Base-by-base conservation (phyloP, 1,140 invertebrate genomes). In the Portunus trituberculatus region DNA sequence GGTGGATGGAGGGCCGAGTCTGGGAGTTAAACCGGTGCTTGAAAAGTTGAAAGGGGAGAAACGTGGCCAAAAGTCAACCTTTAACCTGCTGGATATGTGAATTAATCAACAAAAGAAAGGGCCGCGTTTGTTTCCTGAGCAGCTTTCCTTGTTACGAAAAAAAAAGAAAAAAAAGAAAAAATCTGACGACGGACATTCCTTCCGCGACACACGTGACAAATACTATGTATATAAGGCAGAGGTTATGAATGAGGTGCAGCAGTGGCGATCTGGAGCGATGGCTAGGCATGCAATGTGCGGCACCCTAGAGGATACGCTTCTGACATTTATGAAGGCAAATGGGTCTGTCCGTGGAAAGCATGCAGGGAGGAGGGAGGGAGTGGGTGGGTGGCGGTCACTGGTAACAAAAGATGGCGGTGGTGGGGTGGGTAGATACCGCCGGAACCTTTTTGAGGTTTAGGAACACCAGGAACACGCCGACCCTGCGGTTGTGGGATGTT, bases 261-360 rank as follows among this genome's bases (percentile, higher is more conserved):
- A 76, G 67, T 2, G 20, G 67, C 20, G 6, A 76, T 7, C 12
- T 7, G 67, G 67, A 76, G 67, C 67, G 12, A 76, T n/a, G 20
- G 67, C 20, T 76, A 2, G 0, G 20, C 67, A 76, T 1, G 3
- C 67, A 25, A 76, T 25, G n/a, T n/a, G 20, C n/a, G 67, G 25
- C 67, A 1, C 89, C n/a, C 8, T n/a, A 29, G 12, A 45, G 46
- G 52, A 91, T 20, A n/a, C 89, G 46, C 32, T 4, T 91, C 89
- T 91, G 89, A 52, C 45, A 52, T 91, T 91, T 52, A 91, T 91
- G 39, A 52, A 91, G 46, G n/a, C 89, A 91, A 48, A 91, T 91
- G 45, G n/a, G 46, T 91, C 52, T 91, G 52, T 91, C 14, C 67
- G 67, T 7, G 67, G 67, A 76, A 76, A 76, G 25, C 67, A 76